phyloP scores from a whole-genome alignment of 2,888 invertebrate species.

The Drosophila mettleri region DNA sequence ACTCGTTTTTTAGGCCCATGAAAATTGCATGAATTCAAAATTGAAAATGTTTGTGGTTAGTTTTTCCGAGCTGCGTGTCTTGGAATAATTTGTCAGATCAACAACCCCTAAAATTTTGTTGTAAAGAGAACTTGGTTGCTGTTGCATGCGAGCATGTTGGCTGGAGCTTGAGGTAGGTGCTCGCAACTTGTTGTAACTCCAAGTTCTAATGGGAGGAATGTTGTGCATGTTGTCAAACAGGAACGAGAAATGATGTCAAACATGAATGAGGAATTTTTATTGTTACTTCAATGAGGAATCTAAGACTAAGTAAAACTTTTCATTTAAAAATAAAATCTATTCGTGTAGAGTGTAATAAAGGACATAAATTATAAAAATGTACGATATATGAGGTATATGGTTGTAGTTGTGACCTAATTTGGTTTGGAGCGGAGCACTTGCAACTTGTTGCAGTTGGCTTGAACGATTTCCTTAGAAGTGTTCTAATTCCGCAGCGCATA shows the following conservation, averaged over 20 bases:
- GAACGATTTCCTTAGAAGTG: too few relatives aligned
- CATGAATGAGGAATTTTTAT: background rate
- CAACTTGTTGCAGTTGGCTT: slow-evolving; percentile 4
- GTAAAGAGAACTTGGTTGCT: background rate
- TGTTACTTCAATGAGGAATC: too few relatives aligned
- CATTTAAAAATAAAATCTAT: background rate
- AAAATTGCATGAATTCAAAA: slow-evolving; percentile 22
- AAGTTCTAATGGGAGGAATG: background rate
- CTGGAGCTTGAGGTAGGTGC: background rate
- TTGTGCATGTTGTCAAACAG: background rate
- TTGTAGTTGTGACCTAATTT: background rate
- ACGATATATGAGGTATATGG: background rate
- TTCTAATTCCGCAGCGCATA: too few relatives aligned
- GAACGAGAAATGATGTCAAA: background rate
- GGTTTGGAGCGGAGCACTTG: background rate
- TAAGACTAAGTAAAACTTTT: background rate
- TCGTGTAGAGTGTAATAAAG: background rate
- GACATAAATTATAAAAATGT: background rate
- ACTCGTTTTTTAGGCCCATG: slow-evolving; percentile 43
- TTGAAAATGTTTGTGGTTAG: slow-evolving; percentile 49
- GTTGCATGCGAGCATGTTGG: slow-evolving; percentile 38
- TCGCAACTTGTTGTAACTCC: slow-evolving; percentile 34
- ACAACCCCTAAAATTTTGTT: slow-evolving; percentile 48
- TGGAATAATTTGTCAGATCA: slow-evolving; percentile 10
- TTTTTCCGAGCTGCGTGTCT: slow-evolving; percentile 20